Percentiles rank a stretch among this genome's conserved stretches.
Conservation (phyloP, 30 jellyfish, hydroid and myxozoan species). For the Cassiopea andromeda region DNA sequence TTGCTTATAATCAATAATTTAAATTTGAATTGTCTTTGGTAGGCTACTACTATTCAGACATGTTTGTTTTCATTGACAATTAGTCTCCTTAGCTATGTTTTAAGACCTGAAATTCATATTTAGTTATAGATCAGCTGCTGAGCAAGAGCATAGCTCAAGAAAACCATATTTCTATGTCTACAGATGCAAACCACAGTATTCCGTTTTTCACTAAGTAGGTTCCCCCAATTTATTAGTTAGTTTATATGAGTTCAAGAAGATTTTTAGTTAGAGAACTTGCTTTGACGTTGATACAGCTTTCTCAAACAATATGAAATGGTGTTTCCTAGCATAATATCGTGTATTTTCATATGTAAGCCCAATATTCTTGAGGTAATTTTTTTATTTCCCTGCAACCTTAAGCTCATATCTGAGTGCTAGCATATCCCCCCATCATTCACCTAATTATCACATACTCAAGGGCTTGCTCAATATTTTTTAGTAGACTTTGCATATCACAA, state of each 20-base stretch:
- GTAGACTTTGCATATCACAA: too few relatives aligned
- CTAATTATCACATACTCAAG: too few relatives aligned
- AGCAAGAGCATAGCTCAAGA: constrained; percentile 36
- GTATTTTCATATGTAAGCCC: too few relatives aligned
- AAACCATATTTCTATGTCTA: constrained; percentile 63
- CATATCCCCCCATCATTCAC: too few relatives aligned
- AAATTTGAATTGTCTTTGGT: background rate
- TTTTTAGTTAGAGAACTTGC: background rate
- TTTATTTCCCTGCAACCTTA: too few relatives aligned
- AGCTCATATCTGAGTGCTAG: too few relatives aligned
- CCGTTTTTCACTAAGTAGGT: constrained; percentile 68
- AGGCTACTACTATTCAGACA: background rate
- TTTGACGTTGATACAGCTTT: too few relatives aligned
- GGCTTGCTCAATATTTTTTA: too few relatives aligned
- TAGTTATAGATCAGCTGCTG: constrained; percentile 59
- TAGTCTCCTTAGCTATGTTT: background rate
- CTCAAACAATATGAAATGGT: too few relatives aligned
- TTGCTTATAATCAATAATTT: too few relatives aligned
- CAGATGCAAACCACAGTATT: constrained; percentile 81
- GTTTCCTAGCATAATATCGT: too few relatives aligned
- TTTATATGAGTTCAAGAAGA: background rate
- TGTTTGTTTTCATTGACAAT: background rate
- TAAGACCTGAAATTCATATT: background rate
- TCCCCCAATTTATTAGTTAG: background rate
- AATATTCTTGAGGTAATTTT: too few relatives aligned